These are phyloP conservation scores for Limnephilus rhombicus DNA, from an alignment of 2,888 invertebrate species.

Conservation along the genomic window DNA sequence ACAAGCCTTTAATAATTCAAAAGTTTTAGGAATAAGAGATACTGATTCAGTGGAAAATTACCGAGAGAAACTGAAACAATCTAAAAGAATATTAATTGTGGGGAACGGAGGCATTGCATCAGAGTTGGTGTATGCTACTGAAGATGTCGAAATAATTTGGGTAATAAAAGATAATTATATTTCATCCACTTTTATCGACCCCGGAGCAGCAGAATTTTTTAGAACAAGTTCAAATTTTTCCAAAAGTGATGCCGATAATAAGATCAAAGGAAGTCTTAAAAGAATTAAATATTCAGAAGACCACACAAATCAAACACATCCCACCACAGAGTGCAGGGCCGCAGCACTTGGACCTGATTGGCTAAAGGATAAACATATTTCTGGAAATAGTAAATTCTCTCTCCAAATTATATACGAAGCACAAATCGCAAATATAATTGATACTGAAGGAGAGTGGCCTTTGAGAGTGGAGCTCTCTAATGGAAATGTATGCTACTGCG, in stretches of 20 bases:
- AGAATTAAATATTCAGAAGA: conserved; percentile 84
- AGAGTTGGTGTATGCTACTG: conserved; percentile 94
- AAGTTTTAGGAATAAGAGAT: conserved; percentile 93
- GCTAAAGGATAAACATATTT: conserved; percentile 84
- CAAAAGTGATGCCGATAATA: conserved; percentile 67
- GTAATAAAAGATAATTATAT: conserved; percentile 95
- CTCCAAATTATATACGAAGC: conserved; percentile 81
- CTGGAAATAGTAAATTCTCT: conserved; percentile 74
- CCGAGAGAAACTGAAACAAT: conserved; percentile 81
- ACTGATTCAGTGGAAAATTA: conserved; percentile 94
- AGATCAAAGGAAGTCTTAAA: conserved; percentile 71
- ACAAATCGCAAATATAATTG: conserved; percentile 75
- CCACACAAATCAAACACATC: background rate
- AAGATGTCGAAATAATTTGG: conserved; percentile 93
- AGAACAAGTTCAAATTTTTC: conserved; percentile 83
- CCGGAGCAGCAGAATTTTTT: conserved; percentile 97
- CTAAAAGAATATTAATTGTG: conserved; percentile 88
- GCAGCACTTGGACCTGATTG: conserved; percentile 98
- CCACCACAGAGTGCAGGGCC: conserved; percentile 77
- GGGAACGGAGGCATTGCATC: conserved; percentile 99
- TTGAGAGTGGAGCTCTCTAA: conserved; percentile 86
- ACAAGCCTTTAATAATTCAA: conserved; percentile 77
- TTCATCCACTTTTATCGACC: conserved; percentile 95
- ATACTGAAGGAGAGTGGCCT: conserved; percentile 78
- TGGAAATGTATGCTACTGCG: conserved; percentile 85